Conservation (phyloP, 1,140 invertebrate species). For the Musca vetustissima region DNA sequence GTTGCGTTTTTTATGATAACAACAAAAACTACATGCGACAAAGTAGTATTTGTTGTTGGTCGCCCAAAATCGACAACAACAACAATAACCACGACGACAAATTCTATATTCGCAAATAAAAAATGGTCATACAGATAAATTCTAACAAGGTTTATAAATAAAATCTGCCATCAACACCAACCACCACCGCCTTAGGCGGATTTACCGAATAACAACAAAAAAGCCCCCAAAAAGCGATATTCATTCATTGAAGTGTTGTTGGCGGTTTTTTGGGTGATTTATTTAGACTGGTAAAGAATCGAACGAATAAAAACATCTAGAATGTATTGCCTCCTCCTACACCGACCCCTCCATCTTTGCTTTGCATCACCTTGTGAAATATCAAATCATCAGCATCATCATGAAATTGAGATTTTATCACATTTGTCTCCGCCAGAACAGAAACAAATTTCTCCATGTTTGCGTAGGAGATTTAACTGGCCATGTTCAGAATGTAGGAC, state of each 20-base stretch:
- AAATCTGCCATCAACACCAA: background rate
- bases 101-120: conserved; percentile 2
- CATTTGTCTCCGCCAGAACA: background rate
- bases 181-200: too few species aligned
- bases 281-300: background rate
- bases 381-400: conserved; percentile 10
- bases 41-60: background rate
- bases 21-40: background rate
- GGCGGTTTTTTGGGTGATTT: conserved; percentile 1
- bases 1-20: background rate
- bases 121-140: conserved; percentile 16
- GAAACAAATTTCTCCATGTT: conserved; percentile 8
- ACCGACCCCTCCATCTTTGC: too few species aligned
- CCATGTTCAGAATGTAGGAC: background rate
- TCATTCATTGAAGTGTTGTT: conserved; percentile 2
- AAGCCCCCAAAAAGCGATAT: background rate
- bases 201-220: too few species aligned
- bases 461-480: background rate
- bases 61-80: background rate
- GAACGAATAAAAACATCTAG: too few species aligned
- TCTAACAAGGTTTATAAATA: conserved; percentile 22
- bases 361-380: background rate
- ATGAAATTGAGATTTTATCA: conserved; percentile 20
- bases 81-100: background rate
- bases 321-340: too few species aligned